These are phyloP conservation scores for Papilio helenus DNA, from an alignment of 1,140 invertebrate genomes.

Conservation along the genomic window DNA sequence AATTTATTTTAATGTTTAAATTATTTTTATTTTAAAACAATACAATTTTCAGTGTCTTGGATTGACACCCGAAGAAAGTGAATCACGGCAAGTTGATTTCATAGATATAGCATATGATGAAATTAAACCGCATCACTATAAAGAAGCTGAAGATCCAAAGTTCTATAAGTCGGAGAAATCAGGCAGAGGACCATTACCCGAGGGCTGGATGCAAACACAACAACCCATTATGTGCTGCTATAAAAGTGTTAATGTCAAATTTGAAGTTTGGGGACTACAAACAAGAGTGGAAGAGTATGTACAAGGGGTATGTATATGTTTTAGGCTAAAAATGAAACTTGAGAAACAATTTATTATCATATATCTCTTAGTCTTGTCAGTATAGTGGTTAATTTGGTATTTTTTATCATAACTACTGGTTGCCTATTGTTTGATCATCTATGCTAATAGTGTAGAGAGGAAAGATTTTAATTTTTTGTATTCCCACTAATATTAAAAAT, in stretches of 20 bases:
- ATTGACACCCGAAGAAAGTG: conserved; percentile 89
- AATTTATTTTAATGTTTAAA: no score
- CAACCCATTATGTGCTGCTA: conserved; percentile 97
- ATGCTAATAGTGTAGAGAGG: no score
- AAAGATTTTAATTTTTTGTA: no score
- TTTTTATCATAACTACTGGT: no score
- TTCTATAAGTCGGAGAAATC: conserved; percentile 93
- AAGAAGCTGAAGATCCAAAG: conserved; percentile 93
- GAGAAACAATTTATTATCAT: no score
- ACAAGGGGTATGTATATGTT: conserved; percentile 86
- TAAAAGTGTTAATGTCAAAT: conserved; percentile 93
- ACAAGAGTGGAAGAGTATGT: conserved; percentile 95
- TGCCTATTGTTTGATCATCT: no score
- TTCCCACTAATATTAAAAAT: no score
- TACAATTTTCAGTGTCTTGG: conserved; percentile 87
- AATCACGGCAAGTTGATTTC: conserved; percentile 89
- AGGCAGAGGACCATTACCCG: conserved; percentile 90
- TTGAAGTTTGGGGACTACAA: conserved; percentile 96
- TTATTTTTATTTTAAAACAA: neutral
- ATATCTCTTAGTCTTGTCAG: no score
- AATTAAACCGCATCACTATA: conserved; percentile 93
- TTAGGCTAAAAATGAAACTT: no score
- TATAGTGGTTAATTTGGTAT: no score
- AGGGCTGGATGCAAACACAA: conserved; percentile 90
- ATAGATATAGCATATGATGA: conserved; percentile 96